Evolutionary conservation across 2,797 vertebrate species (phyloP).

Genomic region (Epinephelus awoara): DNA sequence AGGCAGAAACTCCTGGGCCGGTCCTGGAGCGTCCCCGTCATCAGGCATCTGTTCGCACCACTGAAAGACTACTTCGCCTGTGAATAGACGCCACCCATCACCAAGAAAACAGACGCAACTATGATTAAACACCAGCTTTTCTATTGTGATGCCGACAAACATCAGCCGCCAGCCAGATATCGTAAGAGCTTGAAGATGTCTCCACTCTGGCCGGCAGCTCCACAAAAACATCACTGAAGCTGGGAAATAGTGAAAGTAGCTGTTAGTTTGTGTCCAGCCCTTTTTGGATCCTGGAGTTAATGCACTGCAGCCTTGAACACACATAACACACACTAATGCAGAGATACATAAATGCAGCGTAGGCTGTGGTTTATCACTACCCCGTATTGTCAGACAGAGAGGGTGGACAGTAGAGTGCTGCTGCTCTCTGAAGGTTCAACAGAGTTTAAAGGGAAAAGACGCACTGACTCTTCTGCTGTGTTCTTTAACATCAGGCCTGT

Average conservation of each 20-base stretch:
- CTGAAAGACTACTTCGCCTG: slow-evolving; percentile 98
- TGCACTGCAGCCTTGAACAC: slow-evolving; percentile 40
- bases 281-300: slow-evolving; percentile 15
- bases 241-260: slow-evolving; percentile 11
- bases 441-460: neutral
- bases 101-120: slow-evolving; percentile 15
- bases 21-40: slow-evolving; percentile 96
- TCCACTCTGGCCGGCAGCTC: neutral
- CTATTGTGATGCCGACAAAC: neutral
- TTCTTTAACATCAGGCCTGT: neutral
- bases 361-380: slow-evolving; percentile 20
- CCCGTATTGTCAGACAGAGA: too few relatives aligned
- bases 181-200: neutral
- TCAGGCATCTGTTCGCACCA: slow-evolving; percentile 95
- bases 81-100: slow-evolving; percentile 82
- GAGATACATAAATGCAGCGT: neutral
- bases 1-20: slow-evolving; percentile 94
- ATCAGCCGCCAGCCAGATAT: neutral
- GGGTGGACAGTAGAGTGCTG: neutral
- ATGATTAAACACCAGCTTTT: slow-evolving; percentile 40
- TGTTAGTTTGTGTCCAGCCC: slow-evolving; percentile 15
- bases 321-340: slow-evolving; percentile 48
- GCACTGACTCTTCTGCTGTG: neutral
- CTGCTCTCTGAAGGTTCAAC: slow-evolving; percentile 5
- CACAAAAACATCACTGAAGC: neutral